Evolutionary conservation across 2,888 invertebrate genomes (phyloP), one percentile per base, ranked within the genome.

Genomic region (Embidobia sp.): DNA sequence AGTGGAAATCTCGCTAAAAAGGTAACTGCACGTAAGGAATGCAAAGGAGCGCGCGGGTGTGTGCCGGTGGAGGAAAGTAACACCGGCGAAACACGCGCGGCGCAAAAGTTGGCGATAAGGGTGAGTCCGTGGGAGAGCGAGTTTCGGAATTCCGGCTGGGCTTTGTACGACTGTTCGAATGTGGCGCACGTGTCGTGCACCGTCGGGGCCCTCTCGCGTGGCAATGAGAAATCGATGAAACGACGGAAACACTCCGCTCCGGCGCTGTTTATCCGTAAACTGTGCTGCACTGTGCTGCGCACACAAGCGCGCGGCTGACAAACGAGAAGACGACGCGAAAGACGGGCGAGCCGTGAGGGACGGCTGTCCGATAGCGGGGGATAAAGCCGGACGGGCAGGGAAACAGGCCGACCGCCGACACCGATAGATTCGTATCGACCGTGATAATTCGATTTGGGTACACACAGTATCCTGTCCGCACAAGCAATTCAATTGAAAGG

Each of bases 391-490:
- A 51, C 27, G 33, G 22, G 27, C 33, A 69, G 33, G n/a, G n/a
- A n/a, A n/a, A n/a, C n/a, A 16, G 53, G 22, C 48, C 35, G 29
- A 69, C 55, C 66, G 16, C 51, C 46, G 59, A 59, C 67, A 57
- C 55, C 67, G 48, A 77, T 59, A 48, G 53, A 76, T 66, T 70
- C 76, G 76, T 70, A 66, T 77, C 76, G 70, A 70, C 59, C 59
- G 70, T 53, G 70, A 77, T 77, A 72, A 77, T 77, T 72, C 70
- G 63, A 77, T 77, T 77, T 64, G 40, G 44, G 48, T 64, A 70
- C 64, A 61, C 59, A 57, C 57, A 51, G 74, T 37, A 31, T 76
- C 53, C 70, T 42, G 76, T 66, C 76, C 76, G 66, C 76, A 70
- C 66, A 64, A 77, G 70, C 76, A 64, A 70, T 70, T 66, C 70